A percentile compares a stretch with the other conserved stretches of the same genome.
phyloP scores from a whole-genome alignment of 2,797 vertebrate species.

The Siniperca undulata region DNA sequence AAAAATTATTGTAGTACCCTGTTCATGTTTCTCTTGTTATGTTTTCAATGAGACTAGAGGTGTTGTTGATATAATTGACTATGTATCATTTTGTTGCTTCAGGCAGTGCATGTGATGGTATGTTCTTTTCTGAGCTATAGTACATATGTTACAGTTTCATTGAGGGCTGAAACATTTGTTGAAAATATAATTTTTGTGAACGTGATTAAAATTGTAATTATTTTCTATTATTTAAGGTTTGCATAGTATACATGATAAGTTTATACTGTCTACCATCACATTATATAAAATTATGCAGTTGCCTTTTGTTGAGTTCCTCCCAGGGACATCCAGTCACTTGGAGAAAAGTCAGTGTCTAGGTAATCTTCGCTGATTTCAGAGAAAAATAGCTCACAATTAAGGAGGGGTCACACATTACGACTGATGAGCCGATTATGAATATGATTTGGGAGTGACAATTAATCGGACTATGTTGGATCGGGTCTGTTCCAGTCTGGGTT shows the following conservation, averaged over 20 bases:
- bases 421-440: not conserved
- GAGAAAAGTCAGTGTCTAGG: not conserved
- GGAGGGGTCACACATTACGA: not conserved
- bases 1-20: not conserved
- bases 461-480: not conserved
- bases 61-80: conserved; percentile 35
- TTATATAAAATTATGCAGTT: no score
- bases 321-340: no score
- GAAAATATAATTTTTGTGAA: not conserved
- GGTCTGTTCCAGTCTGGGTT: not conserved
- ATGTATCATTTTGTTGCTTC: conserved; percentile 28
- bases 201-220: not conserved
- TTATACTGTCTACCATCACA: not conserved
- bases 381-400: not conserved
- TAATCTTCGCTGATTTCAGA: not conserved
- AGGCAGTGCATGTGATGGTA: not conserved
- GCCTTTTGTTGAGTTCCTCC: not conserved
- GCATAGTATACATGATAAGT: not conserved
- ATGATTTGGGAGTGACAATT: not conserved
- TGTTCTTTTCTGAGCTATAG: not conserved
- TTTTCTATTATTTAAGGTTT: not conserved
- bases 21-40: conserved; percentile 20
- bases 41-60: conserved; percentile 17
- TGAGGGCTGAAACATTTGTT: not conserved
- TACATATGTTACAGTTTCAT: not conserved